Conservation (phyloP, 2,797 vertebrate genomes). For the Aeoliscus strigatus region DNA sequence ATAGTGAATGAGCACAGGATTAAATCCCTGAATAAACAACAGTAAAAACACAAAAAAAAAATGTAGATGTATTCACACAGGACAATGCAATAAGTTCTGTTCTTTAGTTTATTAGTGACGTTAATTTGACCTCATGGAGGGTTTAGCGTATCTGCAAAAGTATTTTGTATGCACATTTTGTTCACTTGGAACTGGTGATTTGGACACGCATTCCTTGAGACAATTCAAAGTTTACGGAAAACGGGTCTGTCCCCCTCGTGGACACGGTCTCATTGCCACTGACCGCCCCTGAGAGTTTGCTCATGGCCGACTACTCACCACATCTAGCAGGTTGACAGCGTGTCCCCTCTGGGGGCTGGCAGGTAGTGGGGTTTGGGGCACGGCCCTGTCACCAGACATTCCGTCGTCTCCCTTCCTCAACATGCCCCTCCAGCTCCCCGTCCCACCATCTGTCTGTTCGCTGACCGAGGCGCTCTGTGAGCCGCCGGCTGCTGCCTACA, state of each 20-base stretch:
- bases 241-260: too few species aligned
- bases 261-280: not conserved
- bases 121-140: too few species aligned
- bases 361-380: conserved; percentile 55
- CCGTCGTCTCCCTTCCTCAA: conserved; percentile 88
- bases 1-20: not conserved
- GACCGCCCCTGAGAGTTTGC: not conserved
- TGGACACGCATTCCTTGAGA: too few species aligned
- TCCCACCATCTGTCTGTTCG: conserved; percentile 76
- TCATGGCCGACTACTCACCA: conserved; percentile 73
- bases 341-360: conserved; percentile 86
- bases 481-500: conserved; percentile 48
- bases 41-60: not conserved
- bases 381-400: conserved; percentile 72
- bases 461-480: conserved; percentile 54
- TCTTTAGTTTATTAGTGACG: too few species aligned
- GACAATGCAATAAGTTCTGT: too few species aligned
- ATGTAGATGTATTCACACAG: too few species aligned
- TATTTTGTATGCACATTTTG: too few species aligned
- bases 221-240: too few species aligned
- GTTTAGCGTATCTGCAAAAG: too few species aligned
- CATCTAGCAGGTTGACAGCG: conserved; percentile 93
- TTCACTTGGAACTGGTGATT: too few species aligned
- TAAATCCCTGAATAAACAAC: not conserved
- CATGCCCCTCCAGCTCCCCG: conserved; percentile 93